Base-by-base conservation (phyloP, 2,113 vertebrate species). In the Raja brachyura region DNA sequence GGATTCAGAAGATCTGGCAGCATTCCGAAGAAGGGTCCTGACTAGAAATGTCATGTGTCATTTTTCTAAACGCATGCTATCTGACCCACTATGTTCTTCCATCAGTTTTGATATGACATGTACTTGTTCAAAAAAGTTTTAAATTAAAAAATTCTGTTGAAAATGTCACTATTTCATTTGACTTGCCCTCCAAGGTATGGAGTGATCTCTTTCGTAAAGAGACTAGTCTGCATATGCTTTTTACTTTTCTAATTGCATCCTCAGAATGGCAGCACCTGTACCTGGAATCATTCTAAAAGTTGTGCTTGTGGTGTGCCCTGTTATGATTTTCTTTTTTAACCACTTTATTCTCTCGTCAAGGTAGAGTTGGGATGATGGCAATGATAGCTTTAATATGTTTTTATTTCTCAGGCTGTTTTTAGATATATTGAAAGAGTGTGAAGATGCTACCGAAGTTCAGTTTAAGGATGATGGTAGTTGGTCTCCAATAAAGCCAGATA, bases 391-490 rank as follows among this genome's bases (percentile, higher is more conserved):
- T 76, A 33, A 20, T 28, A 31, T 93, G n/a, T 68, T 22, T 31
- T 73, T 33, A 74, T 93, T 39, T 93, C 70, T 20, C 39, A 99
- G 99, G 95, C 97, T 99, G 28, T 96, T 99, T 59, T 98, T 98
- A 1, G 98, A 99, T 95, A 99, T 99, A 94, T 96, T 99, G 94
- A 98, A 97, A 0, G 97, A 99, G 95, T 99, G 98, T 0, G 97
- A 99, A 94, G 98, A 98, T 0, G 97, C 98, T 0, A 98, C 99
- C 54, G 99, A 99, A 95, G 99, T 99, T 0, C 98, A 99, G 93
- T 99, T 98, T 95, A 94, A 99, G 94, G 98, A 97, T 6, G 99
- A 99, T 0, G 99, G 99, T 28, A 99, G 98, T 13, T 99, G 99
- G 99, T 96, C 96, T 94, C 98, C 99, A 2, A 98, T 99, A 95